Evolutionary conservation across 2,113 vertebrate species (phyloP).

Genomic region (Lipotes vexillifer): DNA sequence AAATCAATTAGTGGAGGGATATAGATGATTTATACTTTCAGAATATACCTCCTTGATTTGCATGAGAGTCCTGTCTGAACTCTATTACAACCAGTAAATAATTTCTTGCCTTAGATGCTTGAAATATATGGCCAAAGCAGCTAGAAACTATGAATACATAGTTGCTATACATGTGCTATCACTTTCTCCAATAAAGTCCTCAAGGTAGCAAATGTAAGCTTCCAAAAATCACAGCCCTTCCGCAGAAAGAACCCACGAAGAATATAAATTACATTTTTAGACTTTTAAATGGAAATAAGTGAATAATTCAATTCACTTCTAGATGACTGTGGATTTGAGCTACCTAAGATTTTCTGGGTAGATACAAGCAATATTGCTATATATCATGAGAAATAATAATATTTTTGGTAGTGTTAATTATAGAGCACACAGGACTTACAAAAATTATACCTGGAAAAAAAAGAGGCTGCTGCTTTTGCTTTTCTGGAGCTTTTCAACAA

Average conservation of each 20-base stretch:
- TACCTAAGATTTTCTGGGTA: neutral
- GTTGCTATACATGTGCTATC: neutral
- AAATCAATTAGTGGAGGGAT: neutral
- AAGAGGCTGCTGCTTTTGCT: neutral
- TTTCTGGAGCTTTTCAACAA: neutral
- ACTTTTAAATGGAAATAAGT: neutral
- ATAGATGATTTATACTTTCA: neutral
- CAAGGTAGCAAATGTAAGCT: neutral
- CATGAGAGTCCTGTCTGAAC: neutral
- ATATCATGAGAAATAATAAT: neutral
- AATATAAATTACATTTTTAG: neutral
- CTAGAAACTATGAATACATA: neutral
- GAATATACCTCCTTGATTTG: neutral
- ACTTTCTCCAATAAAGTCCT: neutral
- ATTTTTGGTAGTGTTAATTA: slow-evolving; percentile 9
- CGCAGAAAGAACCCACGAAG: neutral
- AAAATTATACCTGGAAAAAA: neutral
- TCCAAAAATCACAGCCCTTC: neutral
- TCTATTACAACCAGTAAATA: neutral
- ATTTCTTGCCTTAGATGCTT: neutral
- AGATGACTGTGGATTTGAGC: neutral
- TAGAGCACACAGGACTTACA: neutral
- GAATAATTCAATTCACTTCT: neutral
- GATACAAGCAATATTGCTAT: neutral
- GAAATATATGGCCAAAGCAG: neutral